Conservation (phyloP, 2,113 vertebrate species). For the Oreotrochilus melanogaster region DNA sequence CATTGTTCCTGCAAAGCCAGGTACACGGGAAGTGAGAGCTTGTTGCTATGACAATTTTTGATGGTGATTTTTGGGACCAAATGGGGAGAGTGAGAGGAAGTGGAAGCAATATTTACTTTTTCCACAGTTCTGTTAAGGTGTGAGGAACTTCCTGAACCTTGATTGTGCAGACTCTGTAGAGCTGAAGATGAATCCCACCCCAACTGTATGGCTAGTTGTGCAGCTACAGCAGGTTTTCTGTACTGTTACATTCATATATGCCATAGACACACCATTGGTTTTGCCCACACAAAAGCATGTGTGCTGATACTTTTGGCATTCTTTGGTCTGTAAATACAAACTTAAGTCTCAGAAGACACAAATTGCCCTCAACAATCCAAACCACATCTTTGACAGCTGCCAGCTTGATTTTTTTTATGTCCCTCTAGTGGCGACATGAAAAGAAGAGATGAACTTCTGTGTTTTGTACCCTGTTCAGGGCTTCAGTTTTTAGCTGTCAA, state of each 20-base stretch:
- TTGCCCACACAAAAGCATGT: neutral
- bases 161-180: neutral
- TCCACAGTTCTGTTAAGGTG: neutral
- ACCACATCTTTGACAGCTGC: neutral
- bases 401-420: neutral
- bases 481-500: neutral
- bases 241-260: neutral
- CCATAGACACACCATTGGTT: neutral
- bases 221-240: neutral
- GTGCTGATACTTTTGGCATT: neutral
- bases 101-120: neutral
- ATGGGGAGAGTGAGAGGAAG: fast-evolving
- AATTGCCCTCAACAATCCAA: neutral
- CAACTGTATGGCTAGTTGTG: neutral
- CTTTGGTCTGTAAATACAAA: neutral
- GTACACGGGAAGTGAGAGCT: neutral
- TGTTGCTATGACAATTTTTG: neutral
- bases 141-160: neutral
- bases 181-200: neutral
- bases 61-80: neutral
- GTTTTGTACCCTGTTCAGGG: neutral
- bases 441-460: neutral
- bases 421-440: neutral
- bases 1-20: neutral
- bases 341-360: neutral